Evolutionary conservation across 1,140 invertebrate genomes (phyloP), one percentile per base, ranked within the genome.

Genomic region (Brachionus asplanchnoidis): DNA sequence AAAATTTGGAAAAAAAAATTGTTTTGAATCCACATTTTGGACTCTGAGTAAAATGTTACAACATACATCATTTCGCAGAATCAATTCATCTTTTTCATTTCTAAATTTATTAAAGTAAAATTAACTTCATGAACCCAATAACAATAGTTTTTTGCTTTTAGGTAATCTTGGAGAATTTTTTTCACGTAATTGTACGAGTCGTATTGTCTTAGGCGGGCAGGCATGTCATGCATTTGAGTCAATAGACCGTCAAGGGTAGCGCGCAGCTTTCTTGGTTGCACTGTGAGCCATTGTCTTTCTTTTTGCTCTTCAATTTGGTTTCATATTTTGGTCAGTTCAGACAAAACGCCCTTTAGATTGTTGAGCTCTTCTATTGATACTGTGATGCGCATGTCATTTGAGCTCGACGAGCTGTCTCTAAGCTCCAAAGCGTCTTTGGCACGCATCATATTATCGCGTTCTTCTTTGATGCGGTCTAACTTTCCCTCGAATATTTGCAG

Each of bases 391-490:
- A 97, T 95, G 87, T 94, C 94, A 86, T 92, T 66, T 42, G 84
- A 75, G n/a, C n/a, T 60, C 5, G 66, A 53, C 26, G 44, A 44
- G 85, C 90, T 90, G 87, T 98, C 96, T 89, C 97, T 94, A 36
- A 99, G 90, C 90, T 99, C 97, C 20, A 99, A 91, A 0, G 97
- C 97, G 91, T 99, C 97, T 89, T 99, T 99, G 17, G 97, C 98
- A 88, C 97, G 97, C 14, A 95, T 93, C 0, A 99, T 95, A 89
- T 99, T 99, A 87, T 98, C 96, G 23, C 97, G 92, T 88, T 99
- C 97, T 88, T 99, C 97, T 89, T 97, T 98, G 32, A 99, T 91
- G 66, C 96, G 92, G 0, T 94, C 93, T 89, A 97, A 98, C 89
- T 98, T 96, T 68, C 93, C 94, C 89, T 99, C 98, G 89, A 97